Evolutionary conservation across 1,140 invertebrate species (phyloP).

Genomic region (Aphelenchoides besseyi): DNA sequence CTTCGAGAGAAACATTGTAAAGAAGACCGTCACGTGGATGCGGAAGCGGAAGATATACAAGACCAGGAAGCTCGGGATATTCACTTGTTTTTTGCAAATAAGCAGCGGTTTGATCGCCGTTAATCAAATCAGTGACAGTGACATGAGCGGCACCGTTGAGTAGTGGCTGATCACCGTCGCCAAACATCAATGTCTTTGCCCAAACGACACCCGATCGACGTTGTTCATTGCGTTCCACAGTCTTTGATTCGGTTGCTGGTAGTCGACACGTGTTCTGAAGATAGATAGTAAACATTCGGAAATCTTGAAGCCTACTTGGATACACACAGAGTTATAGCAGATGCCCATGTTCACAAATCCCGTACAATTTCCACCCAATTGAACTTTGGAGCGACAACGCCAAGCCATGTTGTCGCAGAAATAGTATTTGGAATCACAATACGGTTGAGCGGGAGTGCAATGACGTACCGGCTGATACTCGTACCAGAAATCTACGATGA

Average conservation of each 20-base stretch:
- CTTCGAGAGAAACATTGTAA: slow-evolving; percentile 51
- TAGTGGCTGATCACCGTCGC: slow-evolving; percentile 46
- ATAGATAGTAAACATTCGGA: background rate
- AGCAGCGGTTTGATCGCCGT: slow-evolving; percentile 32
- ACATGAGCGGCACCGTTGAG: slow-evolving; percentile 52
- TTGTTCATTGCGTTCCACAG: slow-evolving; percentile 36
- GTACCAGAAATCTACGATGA: slow-evolving; percentile 55
- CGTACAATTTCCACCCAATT: slow-evolving; percentile 59
- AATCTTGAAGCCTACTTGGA: slow-evolving; percentile 40
- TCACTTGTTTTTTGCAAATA: slow-evolving; percentile 43
- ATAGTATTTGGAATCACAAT: slow-evolving; percentile 55
- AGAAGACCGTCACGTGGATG: slow-evolving; percentile 43
- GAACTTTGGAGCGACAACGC: slow-evolving; percentile 52
- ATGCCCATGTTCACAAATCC: slow-evolving; percentile 57
- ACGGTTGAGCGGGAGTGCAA: slow-evolving; percentile 43
- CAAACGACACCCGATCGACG: slow-evolving; percentile 49
- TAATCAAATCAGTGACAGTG: slow-evolving; percentile 38
- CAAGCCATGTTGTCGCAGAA: slow-evolving; percentile 56
- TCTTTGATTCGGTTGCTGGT: slow-evolving; percentile 51
- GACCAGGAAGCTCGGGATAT: slow-evolving; percentile 56
- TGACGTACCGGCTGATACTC: slow-evolving; percentile 58
- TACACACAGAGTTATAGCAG: slow-evolving; percentile 58
- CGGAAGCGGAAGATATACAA: slow-evolving; percentile 57
- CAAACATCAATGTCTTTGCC: slow-evolving; percentile 57
- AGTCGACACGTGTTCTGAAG: slow-evolving; percentile 44